Evolutionary conservation across 1,140 invertebrate genomes (phyloP), one percentile per base, ranked within the genome.

Genomic region (Ceratitis capitata): DNA sequence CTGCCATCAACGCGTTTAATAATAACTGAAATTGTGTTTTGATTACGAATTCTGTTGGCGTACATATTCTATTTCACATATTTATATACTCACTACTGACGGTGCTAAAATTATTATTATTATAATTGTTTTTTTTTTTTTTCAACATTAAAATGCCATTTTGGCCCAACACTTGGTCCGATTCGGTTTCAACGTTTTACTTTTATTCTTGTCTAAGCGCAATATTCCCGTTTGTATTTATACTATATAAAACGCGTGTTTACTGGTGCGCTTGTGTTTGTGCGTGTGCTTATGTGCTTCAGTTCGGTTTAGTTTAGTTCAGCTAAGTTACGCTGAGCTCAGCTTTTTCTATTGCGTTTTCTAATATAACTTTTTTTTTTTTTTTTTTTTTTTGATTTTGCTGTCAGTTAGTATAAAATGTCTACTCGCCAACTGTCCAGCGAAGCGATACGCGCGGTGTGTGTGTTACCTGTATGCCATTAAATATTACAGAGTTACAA

Each of bases 221-320:
- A 78, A 78, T 78, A 78, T 78, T 78, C 69, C 69, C 42, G 69
- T 78, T 78, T 78, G 42, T 78, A 45, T 78, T 45, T 78, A 7
- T 78, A 45, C 35, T 23, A 78, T 23, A 78, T 2, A 32, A 64
- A 45, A 26, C 69, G 69, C 69, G 2, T 7, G 0, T 45, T 35
- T 78, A 10, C 39, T 19, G 12, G 6, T 69, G 29, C 9, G 32
- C 45, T 19, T 47, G 32, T 6, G 32, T 39, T 19, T 74, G 35
- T 35, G 4, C 16, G 19, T 78, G 61, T 45, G 39, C 45, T 47
- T 35, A 45, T 78, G 69, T 42, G n/a, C 69, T 12, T 10, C 39
- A 78, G 39, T n/a, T 45, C 19, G 26, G 16, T 39, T 39, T 69
- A 78, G 69, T 78, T 78, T 78, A 78, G 69, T 78, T 78, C 42